These are phyloP conservation scores for Branchinecta lynchi DNA, from an alignment of 1,140 invertebrate species.

Conservation along the genomic window DNA sequence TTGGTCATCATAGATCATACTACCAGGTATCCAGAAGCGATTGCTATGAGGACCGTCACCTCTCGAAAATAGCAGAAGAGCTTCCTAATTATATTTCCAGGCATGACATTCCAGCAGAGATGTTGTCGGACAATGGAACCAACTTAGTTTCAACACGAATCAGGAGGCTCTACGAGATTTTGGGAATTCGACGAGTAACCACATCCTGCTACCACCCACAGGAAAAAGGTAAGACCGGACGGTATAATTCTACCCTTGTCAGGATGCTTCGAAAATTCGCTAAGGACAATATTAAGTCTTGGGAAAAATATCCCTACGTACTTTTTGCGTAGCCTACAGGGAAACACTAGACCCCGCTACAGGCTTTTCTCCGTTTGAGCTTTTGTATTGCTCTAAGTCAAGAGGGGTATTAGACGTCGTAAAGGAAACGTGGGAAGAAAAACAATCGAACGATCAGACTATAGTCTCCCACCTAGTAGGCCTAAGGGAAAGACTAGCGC, in stretches of 20 bases:
- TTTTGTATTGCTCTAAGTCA: background rate
- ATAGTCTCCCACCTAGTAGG: background rate
- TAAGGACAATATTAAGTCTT: conserved; percentile 13
- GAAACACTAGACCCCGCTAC: conserved; percentile 1
- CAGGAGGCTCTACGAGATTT: background rate
- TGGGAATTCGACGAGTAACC: background rate
- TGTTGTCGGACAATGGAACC: too few species aligned
- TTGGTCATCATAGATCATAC: too few species aligned
- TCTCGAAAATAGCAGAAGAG: too few species aligned
- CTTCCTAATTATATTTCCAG: too few species aligned
- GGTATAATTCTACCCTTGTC: conserved; percentile 16
- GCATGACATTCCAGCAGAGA: too few species aligned
- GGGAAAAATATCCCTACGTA: conserved; percentile 13
- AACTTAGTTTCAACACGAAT: background rate
- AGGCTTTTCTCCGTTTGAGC: conserved; percentile 4
- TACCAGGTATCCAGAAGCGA: too few species aligned
- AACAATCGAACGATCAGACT: background rate
- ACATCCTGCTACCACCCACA: conserved; percentile 21
- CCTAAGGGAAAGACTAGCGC: background rate
- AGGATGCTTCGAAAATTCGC: conserved; percentile 19
- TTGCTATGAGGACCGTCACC: too few species aligned
- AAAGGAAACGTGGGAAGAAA: too few species aligned
- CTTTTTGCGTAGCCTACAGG: conserved; percentile 20
- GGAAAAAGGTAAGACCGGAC: conserved; percentile 20
- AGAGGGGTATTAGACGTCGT: conserved; percentile 9